phyloP scores from a whole-genome alignment of 2,888 invertebrate species.

The Neoaliturus tenellus region DNA sequence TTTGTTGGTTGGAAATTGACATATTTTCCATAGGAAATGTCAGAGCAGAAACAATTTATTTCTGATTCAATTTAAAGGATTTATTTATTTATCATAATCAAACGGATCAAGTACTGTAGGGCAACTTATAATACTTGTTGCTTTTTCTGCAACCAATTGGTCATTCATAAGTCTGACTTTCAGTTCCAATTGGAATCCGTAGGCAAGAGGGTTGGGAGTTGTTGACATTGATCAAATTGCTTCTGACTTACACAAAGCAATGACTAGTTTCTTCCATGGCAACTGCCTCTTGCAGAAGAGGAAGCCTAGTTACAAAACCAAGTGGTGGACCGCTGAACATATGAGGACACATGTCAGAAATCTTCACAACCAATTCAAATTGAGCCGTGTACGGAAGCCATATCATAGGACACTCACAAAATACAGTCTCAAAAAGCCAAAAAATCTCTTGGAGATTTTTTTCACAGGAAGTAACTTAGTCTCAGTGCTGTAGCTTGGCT shows the following conservation, averaged over 20 bases:
- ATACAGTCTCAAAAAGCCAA: background rate
- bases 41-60: no score
- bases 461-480: conserved; percentile 30
- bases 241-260: background rate
- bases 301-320: background rate
- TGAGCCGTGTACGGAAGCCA: background rate
- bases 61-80: no score
- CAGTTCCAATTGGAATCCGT: background rate
- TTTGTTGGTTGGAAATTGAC: no score
- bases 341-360: background rate
- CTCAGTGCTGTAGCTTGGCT: background rate
- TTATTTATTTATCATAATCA: no score
- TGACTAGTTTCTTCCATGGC: background rate
- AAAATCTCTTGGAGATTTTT: conserved; percentile 2
- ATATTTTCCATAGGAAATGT: no score
- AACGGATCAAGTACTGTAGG: no score
- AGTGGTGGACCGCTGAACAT: conserved; percentile 19
- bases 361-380: conserved; percentile 29
- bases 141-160: no score
- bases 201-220: background rate
- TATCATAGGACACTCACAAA: conserved; percentile 21
- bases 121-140: no score
- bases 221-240: conserved; percentile 25
- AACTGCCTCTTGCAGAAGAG: background rate
- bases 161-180: background rate